phyloP scores from a whole-genome alignment of 2,888 invertebrate genomes.

The Limnephilus lunatus region DNA sequence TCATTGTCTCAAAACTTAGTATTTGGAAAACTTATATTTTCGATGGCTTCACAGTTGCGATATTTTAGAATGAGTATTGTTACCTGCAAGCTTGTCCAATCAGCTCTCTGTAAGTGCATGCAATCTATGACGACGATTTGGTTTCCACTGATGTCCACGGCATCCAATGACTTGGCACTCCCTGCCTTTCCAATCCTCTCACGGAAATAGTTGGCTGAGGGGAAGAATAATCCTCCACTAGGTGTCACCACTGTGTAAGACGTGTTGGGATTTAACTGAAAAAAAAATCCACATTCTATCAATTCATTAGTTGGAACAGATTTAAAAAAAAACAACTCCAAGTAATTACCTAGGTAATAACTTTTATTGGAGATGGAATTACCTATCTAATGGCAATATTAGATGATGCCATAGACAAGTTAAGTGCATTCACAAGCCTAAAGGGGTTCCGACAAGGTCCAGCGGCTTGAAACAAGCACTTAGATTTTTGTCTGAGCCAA shows the following conservation, averaged over 20 bases:
- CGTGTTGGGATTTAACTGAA: slow-evolving; percentile 68
- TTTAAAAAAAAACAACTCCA: background rate
- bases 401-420: background rate
- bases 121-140: slow-evolving; percentile 78
- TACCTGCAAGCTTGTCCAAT: slow-evolving; percentile 84
- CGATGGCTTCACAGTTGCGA: background rate
- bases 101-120: slow-evolving; percentile 79
- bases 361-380: background rate
- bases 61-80: background rate
- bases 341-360: background rate
- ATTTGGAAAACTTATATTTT: no score
- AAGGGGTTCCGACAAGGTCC: no score
- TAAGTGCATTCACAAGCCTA: no score
- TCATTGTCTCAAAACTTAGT: no score
- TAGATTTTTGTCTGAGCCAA: no score
- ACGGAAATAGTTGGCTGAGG: slow-evolving; percentile 78
- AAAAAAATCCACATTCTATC: slow-evolving; percentile 7
- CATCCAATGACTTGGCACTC: slow-evolving; percentile 59
- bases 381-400: background rate
- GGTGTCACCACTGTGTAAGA: slow-evolving; percentile 73
- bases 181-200: slow-evolving; percentile 72
- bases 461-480: no score
- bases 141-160: slow-evolving; percentile 68
- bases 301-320: background rate
- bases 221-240: slow-evolving; percentile 76